Percentiles rank a stretch among this genome's conserved stretches.
Conservation (phyloP, 2,797 vertebrate genomes). For the Anolis apletophallus region DNA sequence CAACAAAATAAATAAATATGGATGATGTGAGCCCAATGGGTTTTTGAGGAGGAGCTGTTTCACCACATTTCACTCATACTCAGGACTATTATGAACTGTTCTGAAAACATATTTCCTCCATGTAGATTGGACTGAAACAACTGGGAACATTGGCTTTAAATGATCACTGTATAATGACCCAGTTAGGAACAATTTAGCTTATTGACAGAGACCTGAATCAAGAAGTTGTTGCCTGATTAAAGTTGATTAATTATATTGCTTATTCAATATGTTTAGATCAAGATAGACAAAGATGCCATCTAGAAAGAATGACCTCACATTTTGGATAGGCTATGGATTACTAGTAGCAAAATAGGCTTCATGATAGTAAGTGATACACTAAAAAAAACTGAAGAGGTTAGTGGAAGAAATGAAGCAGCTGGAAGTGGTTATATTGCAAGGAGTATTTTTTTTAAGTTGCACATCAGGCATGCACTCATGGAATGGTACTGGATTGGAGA, state of each 20-base stretch:
- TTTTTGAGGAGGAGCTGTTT: no score
- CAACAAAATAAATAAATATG: background rate
- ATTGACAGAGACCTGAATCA: slow-evolving; percentile 71
- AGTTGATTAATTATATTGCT: slow-evolving; percentile 65
- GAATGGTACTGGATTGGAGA: background rate
- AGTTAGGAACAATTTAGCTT: slow-evolving; percentile 63
- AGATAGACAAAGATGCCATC: slow-evolving; percentile 43
- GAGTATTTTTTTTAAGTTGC: background rate
- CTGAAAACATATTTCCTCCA: slow-evolving; percentile 1
- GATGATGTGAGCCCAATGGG: background rate
- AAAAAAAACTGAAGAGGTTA: slow-evolving; percentile 49
- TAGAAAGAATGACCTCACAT: slow-evolving; percentile 42
- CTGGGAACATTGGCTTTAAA: slow-evolving; percentile 41
- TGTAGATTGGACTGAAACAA: slow-evolving; percentile 25
- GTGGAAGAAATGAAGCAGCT: slow-evolving; percentile 13
- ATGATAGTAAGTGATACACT: slow-evolving; percentile 8
- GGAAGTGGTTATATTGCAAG: slow-evolving; percentile 35
- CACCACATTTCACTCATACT: background rate
- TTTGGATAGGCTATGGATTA: slow-evolving; percentile 24
- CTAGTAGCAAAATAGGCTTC: slow-evolving; percentile 47
- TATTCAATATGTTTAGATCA: slow-evolving; percentile 47
- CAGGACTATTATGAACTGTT: background rate
- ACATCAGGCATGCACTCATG: background rate
- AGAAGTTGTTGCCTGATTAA: slow-evolving; percentile 54
- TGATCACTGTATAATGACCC: background rate